Evolutionary conservation across 2,113 vertebrate species (phyloP).

Genomic region (Marmota flaviventris): DNA sequence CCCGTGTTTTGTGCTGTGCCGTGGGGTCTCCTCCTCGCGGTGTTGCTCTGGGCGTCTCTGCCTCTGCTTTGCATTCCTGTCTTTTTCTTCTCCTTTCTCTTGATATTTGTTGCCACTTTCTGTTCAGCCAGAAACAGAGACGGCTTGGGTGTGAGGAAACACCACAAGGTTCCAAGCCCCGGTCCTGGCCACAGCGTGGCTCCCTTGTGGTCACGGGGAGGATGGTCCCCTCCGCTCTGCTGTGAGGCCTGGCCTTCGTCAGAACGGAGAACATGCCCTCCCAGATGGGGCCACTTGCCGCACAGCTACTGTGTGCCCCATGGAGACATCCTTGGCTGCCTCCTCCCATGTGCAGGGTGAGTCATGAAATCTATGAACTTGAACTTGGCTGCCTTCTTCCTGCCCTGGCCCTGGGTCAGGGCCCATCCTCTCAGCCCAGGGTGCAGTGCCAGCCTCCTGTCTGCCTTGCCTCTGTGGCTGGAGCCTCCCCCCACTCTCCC

Average conservation of each 20-base stretch:
- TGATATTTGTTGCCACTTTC: not conserved
- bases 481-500: not conserved
- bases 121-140: not conserved
- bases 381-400: not conserved
- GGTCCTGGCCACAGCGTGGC: too few species aligned
- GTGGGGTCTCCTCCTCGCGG: fast-evolving
- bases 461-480: not conserved
- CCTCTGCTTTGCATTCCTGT: not conserved
- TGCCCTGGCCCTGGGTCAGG: not conserved
- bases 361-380: not conserved
- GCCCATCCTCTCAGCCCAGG: not conserved
- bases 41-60: not conserved
- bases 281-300: not conserved
- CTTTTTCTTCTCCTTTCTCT: not conserved
- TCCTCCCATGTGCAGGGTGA: not conserved
- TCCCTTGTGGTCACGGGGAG: not conserved
- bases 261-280: not conserved
- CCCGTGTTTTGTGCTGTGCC: not conserved
- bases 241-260: not conserved
- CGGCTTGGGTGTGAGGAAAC: not conserved
- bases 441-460: not conserved
- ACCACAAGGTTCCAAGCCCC: too few species aligned
- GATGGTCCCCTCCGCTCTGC: not conserved
- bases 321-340: not conserved
- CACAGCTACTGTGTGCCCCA: fast-evolving